Percentiles rank a stretch among this genome's conserved stretches.
These are phyloP conservation scores for Pteruthius melanotis DNA, from an alignment of 2,113 vertebrate species.

Conservation along the genomic window DNA sequence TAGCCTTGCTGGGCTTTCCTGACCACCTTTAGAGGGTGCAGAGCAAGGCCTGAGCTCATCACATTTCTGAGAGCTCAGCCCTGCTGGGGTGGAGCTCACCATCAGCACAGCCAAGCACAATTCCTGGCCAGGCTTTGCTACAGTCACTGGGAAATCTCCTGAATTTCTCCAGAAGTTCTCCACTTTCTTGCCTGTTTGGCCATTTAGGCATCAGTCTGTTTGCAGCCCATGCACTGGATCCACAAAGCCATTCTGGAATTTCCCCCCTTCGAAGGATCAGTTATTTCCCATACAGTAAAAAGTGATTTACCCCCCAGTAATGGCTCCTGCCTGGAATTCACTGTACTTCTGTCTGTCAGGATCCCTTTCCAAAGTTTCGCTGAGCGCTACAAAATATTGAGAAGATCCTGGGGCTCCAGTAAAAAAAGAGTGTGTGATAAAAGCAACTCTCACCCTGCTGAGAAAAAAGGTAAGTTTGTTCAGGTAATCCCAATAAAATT, in stretches of 20 bases:
- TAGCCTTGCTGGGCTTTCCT: background rate
- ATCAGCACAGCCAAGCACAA: background rate
- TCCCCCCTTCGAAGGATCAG: background rate
- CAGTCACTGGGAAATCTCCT: background rate
- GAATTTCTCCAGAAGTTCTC: background rate
- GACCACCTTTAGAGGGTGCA: background rate
- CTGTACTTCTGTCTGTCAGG: constrained; percentile 63
- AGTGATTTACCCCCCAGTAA: background rate
- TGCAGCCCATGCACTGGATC: background rate
- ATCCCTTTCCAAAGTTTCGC: constrained; percentile 83
- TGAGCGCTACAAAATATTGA: constrained; percentile 81
- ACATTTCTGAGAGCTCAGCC: background rate
- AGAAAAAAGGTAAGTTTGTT: background rate
- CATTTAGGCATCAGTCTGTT: background rate
- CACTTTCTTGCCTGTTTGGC: background rate
- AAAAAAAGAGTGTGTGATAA: background rate
- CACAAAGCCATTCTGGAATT: background rate
- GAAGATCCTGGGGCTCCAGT: background rate
- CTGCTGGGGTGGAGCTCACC: background rate
- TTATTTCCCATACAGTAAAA: background rate
- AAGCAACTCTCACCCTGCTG: background rate
- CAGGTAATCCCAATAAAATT: background rate
- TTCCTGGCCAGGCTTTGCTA: background rate
- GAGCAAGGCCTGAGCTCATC: background rate
- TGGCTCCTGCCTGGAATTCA: background rate